Conservation (phyloP, 2,113 vertebrate genomes). For the Enhydra lutris region DNA sequence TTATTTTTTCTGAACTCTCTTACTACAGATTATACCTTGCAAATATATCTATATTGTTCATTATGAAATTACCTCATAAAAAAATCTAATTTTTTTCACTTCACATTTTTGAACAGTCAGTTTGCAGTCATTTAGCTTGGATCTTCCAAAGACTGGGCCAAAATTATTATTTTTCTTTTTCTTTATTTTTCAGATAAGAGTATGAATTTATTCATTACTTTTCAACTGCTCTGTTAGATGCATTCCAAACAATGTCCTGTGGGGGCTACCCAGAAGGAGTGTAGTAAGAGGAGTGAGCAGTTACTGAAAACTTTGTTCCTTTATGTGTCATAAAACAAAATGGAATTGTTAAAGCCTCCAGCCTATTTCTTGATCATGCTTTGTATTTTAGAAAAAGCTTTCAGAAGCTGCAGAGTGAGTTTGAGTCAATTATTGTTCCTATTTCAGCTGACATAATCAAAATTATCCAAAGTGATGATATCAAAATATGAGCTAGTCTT, state of each 20-base stretch:
- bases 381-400: conserved; percentile 7
- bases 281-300: background rate
- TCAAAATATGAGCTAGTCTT: conserved; percentile 29
- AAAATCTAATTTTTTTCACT: background rate
- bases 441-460: conserved; percentile 34
- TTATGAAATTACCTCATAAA: background rate
- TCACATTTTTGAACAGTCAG: background rate
- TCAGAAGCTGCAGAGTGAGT: background rate
- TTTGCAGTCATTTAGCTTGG: background rate
- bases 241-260: background rate
- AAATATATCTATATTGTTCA: background rate
- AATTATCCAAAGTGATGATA: background rate
- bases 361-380: background rate
- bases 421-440: conserved; percentile 28
- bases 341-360: background rate
- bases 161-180: background rate
- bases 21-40: background rate
- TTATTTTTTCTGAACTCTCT: background rate
- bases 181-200: background rate
- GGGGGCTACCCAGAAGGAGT: background rate
- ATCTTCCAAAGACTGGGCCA: background rate
- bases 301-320: background rate
- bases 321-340: background rate
- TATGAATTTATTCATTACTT: background rate
- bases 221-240: background rate